Evolutionary conservation across 1,140 invertebrate species (phyloP).

Genomic region (Zaprionus capensis): DNA sequence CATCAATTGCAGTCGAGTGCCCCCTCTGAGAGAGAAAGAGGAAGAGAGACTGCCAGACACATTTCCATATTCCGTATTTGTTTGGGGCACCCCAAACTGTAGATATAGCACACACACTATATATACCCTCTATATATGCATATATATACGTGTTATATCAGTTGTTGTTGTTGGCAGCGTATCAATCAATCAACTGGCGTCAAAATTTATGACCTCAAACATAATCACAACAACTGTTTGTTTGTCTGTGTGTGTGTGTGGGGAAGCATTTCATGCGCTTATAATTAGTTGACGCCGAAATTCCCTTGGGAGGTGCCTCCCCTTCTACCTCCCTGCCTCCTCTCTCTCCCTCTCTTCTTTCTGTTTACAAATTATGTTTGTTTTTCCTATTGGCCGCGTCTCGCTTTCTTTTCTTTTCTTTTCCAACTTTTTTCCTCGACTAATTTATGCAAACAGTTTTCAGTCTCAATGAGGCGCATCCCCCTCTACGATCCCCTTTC

Average conservation of each 20-base stretch:
- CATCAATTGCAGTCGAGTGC: conserved; percentile 48
- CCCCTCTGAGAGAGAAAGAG: not conserved
- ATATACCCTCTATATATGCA: conserved; percentile 10
- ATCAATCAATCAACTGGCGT: conserved; percentile 76
- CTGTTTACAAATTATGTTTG: conserved; percentile 66
- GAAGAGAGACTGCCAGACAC: not conserved
- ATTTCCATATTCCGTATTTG: conserved; percentile 19
- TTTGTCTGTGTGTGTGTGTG: conserved; percentile 23
- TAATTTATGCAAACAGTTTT: conserved; percentile 81
- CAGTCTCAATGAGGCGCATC: conserved; percentile 54
- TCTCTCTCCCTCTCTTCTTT: conserved; percentile 17
- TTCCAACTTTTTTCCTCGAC: conserved; percentile 43
- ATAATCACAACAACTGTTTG: conserved; percentile 62
- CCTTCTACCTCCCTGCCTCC: not conserved
- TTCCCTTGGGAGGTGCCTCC: not conserved
- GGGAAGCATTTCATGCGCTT: conserved; percentile 48
- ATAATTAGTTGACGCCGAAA: conserved; percentile 65
- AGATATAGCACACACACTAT: conserved; percentile 12
- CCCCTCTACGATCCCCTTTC: not conserved
- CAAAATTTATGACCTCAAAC: conserved; percentile 77
- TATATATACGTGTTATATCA: conserved; percentile 19
- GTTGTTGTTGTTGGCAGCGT: conserved; percentile 1
- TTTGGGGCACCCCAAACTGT: conserved; percentile 12
- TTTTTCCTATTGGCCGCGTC: conserved; percentile 40
- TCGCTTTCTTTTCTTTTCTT: conserved; percentile 25